Conservation (phyloP, 2,113 vertebrate species). For the Onychostruthus taczanowskii region DNA sequence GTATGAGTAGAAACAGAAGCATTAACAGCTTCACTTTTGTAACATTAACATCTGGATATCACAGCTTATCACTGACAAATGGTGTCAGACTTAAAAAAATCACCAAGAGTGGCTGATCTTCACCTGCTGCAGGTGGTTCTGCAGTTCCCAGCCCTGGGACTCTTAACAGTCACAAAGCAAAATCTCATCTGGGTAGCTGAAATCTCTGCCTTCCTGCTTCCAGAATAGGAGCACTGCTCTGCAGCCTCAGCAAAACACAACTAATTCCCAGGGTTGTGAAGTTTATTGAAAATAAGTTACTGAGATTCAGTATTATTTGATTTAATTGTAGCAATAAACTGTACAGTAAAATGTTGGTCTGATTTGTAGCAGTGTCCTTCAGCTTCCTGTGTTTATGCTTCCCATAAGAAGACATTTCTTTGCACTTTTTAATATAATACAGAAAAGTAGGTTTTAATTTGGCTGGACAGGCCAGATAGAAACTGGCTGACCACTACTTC, state of each 20-base stretch:
- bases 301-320: neutral
- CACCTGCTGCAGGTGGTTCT: neutral
- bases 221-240: neutral
- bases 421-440: neutral
- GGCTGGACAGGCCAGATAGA: neutral
- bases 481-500: neutral
- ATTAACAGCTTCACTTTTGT: neutral
- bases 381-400: neutral
- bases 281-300: neutral
- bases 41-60: no score
- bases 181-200: neutral
- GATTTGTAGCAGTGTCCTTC: neutral
- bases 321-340: neutral
- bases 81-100: neutral
- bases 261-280: neutral
- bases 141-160: neutral
- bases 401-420: neutral
- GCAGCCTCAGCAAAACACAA: neutral
- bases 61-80: neutral
- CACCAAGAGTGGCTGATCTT: neutral
- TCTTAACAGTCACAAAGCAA: neutral
- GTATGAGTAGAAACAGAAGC: neutral
- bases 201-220: neutral
- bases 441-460: neutral
- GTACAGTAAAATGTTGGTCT: neutral